Percentiles rank a stretch among this genome's conserved stretches.
Evolutionary conservation across 2,888 invertebrate genomes (phyloP).

Genomic region (Ashinkailepas kermadecensis): DNA sequence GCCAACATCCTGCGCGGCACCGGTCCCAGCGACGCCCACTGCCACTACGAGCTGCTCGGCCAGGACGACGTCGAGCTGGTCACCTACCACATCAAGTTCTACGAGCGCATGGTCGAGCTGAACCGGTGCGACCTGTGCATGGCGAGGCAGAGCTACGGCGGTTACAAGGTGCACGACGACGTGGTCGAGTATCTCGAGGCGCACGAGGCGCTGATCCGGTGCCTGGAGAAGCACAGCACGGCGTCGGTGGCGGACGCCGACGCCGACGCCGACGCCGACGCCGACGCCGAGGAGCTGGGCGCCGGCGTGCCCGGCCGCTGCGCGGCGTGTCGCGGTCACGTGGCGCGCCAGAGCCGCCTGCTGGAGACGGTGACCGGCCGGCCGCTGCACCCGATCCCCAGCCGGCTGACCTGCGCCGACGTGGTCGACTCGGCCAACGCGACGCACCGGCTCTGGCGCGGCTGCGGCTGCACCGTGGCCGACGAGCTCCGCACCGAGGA

Average conservation of each 20-base stretch:
- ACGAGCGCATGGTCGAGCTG: background rate
- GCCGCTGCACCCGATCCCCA: background rate
- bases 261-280: too few species aligned
- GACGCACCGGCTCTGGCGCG: background rate
- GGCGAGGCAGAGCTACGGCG: background rate
- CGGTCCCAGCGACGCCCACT: background rate
- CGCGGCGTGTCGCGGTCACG: background rate
- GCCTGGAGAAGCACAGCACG: background rate
- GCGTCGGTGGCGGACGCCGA: too few species aligned
- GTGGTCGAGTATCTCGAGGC: background rate
- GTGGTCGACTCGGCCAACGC: background rate
- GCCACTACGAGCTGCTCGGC: background rate
- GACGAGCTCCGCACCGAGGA: background rate
- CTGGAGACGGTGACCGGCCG: background rate
- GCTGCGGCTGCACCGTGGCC: background rate
- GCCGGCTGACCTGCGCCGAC: background rate
- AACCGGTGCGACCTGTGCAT: constrained; percentile 1
- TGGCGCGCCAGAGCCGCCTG: background rate
- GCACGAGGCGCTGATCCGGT: background rate
- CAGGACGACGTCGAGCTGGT: background rate
- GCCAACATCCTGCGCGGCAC: background rate
- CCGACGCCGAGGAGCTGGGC: background rate
- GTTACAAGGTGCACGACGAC: background rate
- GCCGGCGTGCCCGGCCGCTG: background rate
- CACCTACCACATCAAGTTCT: background rate